Conservation (phyloP, 2,113 vertebrate species). For the Planiliza haematocheilus region DNA sequence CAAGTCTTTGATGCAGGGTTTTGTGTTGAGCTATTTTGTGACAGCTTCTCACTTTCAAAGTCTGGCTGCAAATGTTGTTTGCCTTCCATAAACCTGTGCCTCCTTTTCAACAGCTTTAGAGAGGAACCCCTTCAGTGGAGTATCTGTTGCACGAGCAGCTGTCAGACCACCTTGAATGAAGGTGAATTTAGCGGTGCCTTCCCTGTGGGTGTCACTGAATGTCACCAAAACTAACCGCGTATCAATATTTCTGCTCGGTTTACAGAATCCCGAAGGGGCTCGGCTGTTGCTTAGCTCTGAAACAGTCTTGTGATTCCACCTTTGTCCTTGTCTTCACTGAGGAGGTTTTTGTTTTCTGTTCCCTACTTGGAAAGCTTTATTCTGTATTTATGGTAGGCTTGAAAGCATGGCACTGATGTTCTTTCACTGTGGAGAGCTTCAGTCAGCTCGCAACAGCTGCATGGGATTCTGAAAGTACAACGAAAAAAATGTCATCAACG, state of each 20-base stretch:
- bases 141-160: conserved; percentile 1
- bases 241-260: conserved; percentile 29
- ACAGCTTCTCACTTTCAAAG: conserved; percentile 12
- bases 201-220: neutral
- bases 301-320: conserved; percentile 5
- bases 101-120: conserved; percentile 5
- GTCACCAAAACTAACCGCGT: conserved; percentile 26
- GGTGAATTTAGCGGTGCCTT: conserved; percentile 22
- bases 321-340: conserved; percentile 39
- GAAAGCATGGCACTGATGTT: neutral
- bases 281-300: conserved; percentile 32
- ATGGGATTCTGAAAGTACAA: too few species aligned
- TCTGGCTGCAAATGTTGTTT: conserved; percentile 9
- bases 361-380: neutral
- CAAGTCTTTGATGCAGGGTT: too few species aligned
- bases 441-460: too few species aligned
- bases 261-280: conserved; percentile 21
- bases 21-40: too few species aligned
- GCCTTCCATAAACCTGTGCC: neutral
- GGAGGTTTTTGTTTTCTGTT: neutral
- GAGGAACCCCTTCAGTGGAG: neutral
- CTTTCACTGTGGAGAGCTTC: neutral
- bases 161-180: conserved; percentile 25
- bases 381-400: neutral
- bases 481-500: too few species aligned